Conservation (phyloP, 2,113 vertebrate genomes). For the Baryphthengus martii region DNA sequence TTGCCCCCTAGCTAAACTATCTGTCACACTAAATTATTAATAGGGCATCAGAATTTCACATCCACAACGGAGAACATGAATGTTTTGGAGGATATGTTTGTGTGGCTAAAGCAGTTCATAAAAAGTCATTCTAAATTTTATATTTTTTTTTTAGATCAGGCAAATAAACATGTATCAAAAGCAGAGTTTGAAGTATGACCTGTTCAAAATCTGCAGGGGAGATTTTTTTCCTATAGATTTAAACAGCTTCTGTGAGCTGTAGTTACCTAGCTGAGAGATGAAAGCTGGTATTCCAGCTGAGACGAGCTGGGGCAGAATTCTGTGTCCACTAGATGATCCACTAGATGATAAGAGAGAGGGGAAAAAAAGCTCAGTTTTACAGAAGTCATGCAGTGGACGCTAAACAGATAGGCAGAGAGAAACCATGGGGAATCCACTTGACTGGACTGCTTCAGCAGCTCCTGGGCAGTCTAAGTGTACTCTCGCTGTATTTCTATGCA, state of each 20-base stretch:
- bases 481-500: background rate
- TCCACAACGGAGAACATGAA: background rate
- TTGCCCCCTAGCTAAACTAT: background rate
- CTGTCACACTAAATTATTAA: background rate
- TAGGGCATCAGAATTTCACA: background rate
- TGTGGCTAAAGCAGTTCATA: background rate
- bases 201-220: background rate
- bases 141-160: background rate
- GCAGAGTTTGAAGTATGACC: background rate
- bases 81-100: background rate
- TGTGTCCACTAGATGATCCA: background rate
- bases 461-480: background rate
- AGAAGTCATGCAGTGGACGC: background rate
- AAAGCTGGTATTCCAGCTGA: background rate
- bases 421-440: background rate
- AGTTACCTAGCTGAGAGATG: background rate
- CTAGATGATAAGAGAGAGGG: background rate
- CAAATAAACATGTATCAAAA: background rate
- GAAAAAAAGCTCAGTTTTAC: background rate
- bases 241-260: background rate
- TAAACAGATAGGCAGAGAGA: background rate
- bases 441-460: background rate
- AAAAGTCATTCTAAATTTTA: background rate
- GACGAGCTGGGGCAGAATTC: background rate
- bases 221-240: background rate